phyloP scores from a whole-genome alignment of 2,113 vertebrate genomes.

The Oryzias javanicus region DNA sequence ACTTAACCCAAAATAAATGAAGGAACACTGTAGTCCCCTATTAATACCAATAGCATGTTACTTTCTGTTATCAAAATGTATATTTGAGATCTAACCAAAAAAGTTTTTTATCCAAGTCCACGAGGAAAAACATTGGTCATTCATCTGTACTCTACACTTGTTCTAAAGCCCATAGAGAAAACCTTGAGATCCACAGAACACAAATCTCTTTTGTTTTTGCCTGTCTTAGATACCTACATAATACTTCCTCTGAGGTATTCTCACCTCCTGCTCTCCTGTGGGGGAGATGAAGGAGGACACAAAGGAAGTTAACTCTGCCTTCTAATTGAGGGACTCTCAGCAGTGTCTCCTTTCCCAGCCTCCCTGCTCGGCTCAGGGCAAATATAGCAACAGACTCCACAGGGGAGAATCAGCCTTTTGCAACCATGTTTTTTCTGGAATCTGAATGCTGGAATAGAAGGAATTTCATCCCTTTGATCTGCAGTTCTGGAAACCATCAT shows the following conservation, averaged over 20 bases:
- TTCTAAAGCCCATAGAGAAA: too few species aligned
- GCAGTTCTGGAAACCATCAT: slow-evolving; percentile 8
- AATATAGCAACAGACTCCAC: slow-evolving; percentile 66
- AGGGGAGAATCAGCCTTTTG: slow-evolving; percentile 36
- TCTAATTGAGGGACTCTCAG: slow-evolving; percentile 56
- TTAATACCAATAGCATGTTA: too few species aligned
- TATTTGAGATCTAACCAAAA: too few species aligned
- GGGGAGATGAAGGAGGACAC: slow-evolving; percentile 14
- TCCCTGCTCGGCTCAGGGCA: slow-evolving; percentile 31
- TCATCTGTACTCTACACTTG: too few species aligned
- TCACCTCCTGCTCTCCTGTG: slow-evolving; percentile 10
- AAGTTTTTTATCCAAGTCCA: too few species aligned
- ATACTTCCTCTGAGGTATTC: slow-evolving; percentile 1
- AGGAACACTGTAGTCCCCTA: too few species aligned
- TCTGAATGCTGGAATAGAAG: slow-evolving; percentile 24
- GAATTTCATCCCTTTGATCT: slow-evolving; percentile 46
- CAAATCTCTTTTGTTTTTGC: not conserved
- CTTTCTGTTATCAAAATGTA: too few species aligned
- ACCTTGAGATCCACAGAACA: not conserved
- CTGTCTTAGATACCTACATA: not conserved
- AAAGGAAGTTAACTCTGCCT: slow-evolving; percentile 11
- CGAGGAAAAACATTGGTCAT: too few species aligned
- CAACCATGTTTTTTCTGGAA: slow-evolving; percentile 53
- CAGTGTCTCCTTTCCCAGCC: slow-evolving; percentile 59
- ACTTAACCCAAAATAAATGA: too few species aligned